Conservation (phyloP, 2,113 vertebrate genomes). For the Benitochromis conjunctus region DNA sequence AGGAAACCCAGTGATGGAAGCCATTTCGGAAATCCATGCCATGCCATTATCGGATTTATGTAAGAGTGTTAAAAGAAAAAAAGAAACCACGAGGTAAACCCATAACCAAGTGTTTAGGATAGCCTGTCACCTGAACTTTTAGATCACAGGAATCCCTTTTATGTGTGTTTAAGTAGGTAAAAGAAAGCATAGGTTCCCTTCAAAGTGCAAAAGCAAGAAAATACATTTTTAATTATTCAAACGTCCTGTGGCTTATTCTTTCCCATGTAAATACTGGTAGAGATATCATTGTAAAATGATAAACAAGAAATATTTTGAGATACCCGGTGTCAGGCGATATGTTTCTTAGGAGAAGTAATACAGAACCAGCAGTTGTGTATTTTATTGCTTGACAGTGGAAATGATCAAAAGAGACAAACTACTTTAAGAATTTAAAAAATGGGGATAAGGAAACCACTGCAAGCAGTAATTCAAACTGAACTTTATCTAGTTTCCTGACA, state of each 20-base stretch:
- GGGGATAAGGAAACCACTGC: background rate
- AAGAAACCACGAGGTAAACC: background rate
- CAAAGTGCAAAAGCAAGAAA: background rate
- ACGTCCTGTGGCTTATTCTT: background rate
- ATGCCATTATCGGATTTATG: background rate
- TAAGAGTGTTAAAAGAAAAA: background rate
- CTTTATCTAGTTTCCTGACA: conserved; percentile 2
- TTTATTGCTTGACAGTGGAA: conserved; percentile 9
- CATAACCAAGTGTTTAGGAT: background rate
- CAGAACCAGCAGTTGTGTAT: background rate
- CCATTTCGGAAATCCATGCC: background rate
- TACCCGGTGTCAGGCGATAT: background rate
- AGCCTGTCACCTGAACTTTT: background rate
- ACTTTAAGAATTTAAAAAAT: background rate
- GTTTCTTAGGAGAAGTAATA: background rate
- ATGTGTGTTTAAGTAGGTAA: background rate
- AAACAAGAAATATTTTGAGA: background rate
- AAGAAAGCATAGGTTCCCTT: background rate
- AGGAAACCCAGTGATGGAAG: background rate
- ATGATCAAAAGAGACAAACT: conserved; percentile 5
- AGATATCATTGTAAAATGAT: background rate
- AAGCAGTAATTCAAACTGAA: conserved; percentile 1
- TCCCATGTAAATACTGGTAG: background rate
- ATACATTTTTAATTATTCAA: background rate
- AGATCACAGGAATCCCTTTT: background rate